Evolutionary conservation across 2,113 vertebrate genomes (phyloP).

Genomic region (Sturnus vulgaris): DNA sequence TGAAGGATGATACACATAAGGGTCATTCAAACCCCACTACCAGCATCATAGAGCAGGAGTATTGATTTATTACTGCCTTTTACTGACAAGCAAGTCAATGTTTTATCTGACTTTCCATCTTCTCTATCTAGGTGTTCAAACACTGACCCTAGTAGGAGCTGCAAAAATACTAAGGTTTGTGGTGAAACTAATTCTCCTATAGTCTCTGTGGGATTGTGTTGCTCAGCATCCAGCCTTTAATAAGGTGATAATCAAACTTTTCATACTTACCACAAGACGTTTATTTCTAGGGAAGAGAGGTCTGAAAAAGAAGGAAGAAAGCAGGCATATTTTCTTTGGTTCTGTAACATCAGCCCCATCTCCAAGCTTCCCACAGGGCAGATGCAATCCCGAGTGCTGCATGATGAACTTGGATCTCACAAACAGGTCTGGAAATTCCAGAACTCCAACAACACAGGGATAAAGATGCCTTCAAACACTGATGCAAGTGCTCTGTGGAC

Average conservation of each 20-base stretch:
- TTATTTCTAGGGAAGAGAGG: not conserved
- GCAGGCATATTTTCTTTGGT: not conserved
- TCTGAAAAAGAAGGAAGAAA: not conserved
- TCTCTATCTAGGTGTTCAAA: not conserved
- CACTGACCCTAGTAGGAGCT: not conserved
- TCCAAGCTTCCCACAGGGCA: not conserved
- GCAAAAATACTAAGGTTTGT: not conserved
- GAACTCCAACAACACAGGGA: not conserved
- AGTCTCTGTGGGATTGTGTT: rapidly evolving
- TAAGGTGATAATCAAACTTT: not conserved
- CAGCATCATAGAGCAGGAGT: not conserved
- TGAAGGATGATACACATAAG: not conserved
- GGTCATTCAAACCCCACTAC: not conserved
- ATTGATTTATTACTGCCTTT: not conserved
- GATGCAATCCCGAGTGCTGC: rapidly evolving
- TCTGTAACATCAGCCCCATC: not conserved
- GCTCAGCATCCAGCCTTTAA: not conserved
- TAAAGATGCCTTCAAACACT: not conserved
- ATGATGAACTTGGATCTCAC: not conserved
- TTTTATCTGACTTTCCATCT: not conserved
- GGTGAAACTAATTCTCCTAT: not conserved
- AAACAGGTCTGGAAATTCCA: not conserved
- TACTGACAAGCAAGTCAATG: not conserved
- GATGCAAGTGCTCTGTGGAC: not conserved
- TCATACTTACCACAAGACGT: not conserved